A percentile compares a stretch with the other conserved stretches of the same genome.
These are phyloP conservation scores for Hesperia comma DNA, from an alignment of 2,888 invertebrate genomes.

Conservation along the genomic window DNA sequence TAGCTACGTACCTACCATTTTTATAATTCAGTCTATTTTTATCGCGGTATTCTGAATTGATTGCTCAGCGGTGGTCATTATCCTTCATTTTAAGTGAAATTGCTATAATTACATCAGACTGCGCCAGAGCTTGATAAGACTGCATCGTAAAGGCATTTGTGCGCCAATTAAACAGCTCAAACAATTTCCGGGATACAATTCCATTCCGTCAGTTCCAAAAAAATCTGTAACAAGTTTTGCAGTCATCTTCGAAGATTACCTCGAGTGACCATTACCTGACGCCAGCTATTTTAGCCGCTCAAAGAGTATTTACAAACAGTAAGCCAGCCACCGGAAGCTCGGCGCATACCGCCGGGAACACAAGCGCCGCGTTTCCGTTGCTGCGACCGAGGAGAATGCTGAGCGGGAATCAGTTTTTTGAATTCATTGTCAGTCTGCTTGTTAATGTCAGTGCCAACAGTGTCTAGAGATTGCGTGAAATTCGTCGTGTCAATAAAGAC, in stretches of 20 bases:
- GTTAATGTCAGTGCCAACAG: slow-evolving; percentile 28
- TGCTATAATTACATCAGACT: background rate
- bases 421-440: slow-evolving; percentile 8
- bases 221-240: slow-evolving; percentile 20
- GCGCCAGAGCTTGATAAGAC: background rate
- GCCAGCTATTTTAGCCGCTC: slow-evolving; percentile 30
- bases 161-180: slow-evolving; percentile 21
- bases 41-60: no score
- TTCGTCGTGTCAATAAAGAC: background rate
- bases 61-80: background rate
- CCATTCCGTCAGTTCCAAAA: slow-evolving; percentile 13
- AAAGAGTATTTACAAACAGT: slow-evolving; percentile 28
- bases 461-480: slow-evolving; percentile 9
- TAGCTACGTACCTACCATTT: no score
- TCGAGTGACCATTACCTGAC: slow-evolving; percentile 33
- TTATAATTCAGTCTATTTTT: no score
- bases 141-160: slow-evolving; percentile 20
- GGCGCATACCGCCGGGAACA: slow-evolving; percentile 41
- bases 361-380: slow-evolving; percentile 35
- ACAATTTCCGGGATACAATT: slow-evolving; percentile 26
- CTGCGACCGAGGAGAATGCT: slow-evolving; percentile 17
- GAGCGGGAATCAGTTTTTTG: slow-evolving; percentile 24
- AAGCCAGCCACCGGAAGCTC: slow-evolving; percentile 38
- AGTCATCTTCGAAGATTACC: slow-evolving; percentile 27
- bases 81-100: slow-evolving; percentile 2